A percentile compares a stretch with the other conserved stretches of the same genome.
These are phyloP conservation scores for Macropis europaea DNA, from an alignment of 2,888 invertebrate genomes.

Conservation along the genomic window DNA sequence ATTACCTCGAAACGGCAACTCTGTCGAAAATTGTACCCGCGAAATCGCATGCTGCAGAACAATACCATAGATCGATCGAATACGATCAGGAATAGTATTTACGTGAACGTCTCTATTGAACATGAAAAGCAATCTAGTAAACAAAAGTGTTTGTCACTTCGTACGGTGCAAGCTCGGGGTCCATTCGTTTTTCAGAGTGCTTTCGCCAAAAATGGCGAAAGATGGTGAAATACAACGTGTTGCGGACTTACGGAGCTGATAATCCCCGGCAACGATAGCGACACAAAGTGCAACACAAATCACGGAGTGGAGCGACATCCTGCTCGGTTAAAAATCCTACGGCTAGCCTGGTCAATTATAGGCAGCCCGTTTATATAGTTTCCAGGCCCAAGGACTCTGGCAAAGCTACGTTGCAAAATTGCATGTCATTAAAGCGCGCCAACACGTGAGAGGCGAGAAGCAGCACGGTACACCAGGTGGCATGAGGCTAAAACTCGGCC, in stretches of 20 bases:
- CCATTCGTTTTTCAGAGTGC: too few species aligned
- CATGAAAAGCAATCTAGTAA: too few species aligned
- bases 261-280: conserved; percentile 35
- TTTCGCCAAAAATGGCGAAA: too few species aligned
- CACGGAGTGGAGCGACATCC: conserved; percentile 63
- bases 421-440: conserved; percentile 75
- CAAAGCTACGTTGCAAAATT: conserved; percentile 76
- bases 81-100: neutral
- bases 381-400: conserved; percentile 76
- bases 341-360: conserved; percentile 72
- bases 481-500: conserved; percentile 16
- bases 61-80: neutral
- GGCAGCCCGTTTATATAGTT: conserved; percentile 78
- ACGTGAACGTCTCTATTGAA: too few species aligned
- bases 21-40: neutral
- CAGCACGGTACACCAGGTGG: conserved; percentile 23
- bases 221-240: too few species aligned
- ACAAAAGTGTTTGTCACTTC: too few species aligned
- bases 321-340: conserved; percentile 71
- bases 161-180: too few species aligned
- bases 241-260: conserved; percentile 61
- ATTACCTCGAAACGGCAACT: neutral
- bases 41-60: neutral
- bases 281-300: conserved; percentile 48
- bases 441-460: conserved; percentile 69